phyloP scores from a whole-genome alignment of 2,797 vertebrate genomes.

The Gila robusta region DNA sequence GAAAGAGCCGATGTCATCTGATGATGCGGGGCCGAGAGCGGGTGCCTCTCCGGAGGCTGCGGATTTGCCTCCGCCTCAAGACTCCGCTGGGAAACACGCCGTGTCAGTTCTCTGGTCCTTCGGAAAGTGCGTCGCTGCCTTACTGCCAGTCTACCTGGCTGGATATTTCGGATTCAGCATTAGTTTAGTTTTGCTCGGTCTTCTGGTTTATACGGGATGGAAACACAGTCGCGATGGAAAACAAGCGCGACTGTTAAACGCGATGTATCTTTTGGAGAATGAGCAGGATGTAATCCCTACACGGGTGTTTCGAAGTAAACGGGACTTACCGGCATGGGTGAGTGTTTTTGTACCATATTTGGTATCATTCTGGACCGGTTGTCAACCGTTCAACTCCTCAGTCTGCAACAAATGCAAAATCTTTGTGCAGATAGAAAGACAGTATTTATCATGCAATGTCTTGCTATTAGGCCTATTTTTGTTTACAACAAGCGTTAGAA shows the following conservation, averaged over 20 bases:
- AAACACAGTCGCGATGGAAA: slow-evolving; percentile 80
- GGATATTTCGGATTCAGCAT: slow-evolving; percentile 84
- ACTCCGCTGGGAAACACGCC: slow-evolving; percentile 70
- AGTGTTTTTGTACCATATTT: slow-evolving; percentile 54
- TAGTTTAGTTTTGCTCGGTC: slow-evolving; percentile 75
- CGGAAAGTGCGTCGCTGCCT: slow-evolving; percentile 77
- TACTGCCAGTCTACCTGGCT: slow-evolving; percentile 84
- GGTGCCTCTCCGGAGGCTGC: slow-evolving; percentile 52
- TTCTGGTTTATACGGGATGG: slow-evolving; percentile 83
- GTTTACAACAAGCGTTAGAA: neutral
- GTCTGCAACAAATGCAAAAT: neutral
- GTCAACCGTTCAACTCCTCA: neutral
- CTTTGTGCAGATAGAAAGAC: neutral
- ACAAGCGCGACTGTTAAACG: slow-evolving; percentile 74
- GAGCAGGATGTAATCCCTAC: slow-evolving; percentile 75
- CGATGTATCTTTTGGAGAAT: slow-evolving; percentile 81
- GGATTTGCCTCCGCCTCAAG: slow-evolving; percentile 64
- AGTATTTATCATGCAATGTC: neutral
- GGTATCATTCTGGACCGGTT: neutral
- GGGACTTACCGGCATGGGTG: slow-evolving; percentile 83
- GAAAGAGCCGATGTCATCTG: slow-evolving; percentile 69
- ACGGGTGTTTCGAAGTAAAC: slow-evolving; percentile 70
- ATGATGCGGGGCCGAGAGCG: slow-evolving; percentile 66
- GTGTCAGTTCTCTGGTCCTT: slow-evolving; percentile 79
- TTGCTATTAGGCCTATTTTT: neutral